Conservation (phyloP, 1,140 invertebrate genomes). For the Pomacea maculata region DNA sequence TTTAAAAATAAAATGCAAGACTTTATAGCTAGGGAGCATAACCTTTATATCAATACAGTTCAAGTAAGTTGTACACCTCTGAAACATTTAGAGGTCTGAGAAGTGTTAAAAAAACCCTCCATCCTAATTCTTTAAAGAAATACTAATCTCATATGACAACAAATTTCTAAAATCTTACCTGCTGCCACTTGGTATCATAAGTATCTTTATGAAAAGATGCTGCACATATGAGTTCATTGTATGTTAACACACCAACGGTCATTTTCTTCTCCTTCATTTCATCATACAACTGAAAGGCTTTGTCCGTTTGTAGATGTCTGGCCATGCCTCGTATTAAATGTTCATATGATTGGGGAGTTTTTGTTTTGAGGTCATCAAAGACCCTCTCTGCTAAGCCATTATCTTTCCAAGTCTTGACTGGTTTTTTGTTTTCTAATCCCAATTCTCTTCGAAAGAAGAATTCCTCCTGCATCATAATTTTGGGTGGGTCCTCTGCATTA, state of each 20-base stretch:
- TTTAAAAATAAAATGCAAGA: no score
- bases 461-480: conserved; percentile 9
- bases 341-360: not conserved
- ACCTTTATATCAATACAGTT: no score
- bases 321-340: conserved; percentile 21
- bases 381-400: conserved; percentile 13
- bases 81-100: no score
- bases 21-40: no score
- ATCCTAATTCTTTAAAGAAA: no score
- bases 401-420: conserved; percentile 14
- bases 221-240: conserved; percentile 15
- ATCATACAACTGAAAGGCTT: conserved; percentile 13
- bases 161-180: not conserved
- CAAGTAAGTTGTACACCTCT: no score
- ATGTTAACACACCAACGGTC: conserved; percentile 10
- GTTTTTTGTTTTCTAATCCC: not conserved
- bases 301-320: conserved; percentile 16
- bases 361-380: conserved; percentile 12
- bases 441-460: conserved; percentile 11
- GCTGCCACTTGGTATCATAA: conserved; percentile 15
- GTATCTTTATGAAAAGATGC: conserved; percentile 17
- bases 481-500: conserved; percentile 12
- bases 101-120: no score
- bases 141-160: no score
- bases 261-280: conserved; percentile 21